phyloP scores from a whole-genome alignment of 2,888 invertebrate genomes.

The Dicyrtoma fusca region DNA sequence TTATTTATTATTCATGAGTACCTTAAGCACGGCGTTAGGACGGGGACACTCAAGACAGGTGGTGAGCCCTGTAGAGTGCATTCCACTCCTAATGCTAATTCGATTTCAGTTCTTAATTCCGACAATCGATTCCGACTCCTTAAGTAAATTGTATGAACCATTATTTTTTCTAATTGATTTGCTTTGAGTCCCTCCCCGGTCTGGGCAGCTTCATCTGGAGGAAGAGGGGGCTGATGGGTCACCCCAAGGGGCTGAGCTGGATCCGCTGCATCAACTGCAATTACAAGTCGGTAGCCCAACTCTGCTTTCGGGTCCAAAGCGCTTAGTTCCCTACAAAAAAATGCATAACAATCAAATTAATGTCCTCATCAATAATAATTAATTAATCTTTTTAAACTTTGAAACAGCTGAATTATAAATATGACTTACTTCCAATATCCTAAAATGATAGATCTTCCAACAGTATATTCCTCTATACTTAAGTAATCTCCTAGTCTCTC shows the following conservation, averaged over 20 bases:
- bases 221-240: conserved; percentile 62
- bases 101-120: conserved; percentile 77
- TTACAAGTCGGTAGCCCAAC: conserved; percentile 82
- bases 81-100: conserved; percentile 62
- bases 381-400: conserved; percentile 2
- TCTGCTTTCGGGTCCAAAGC: conserved; percentile 75
- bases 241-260: conserved; percentile 72
- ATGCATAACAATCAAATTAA: neutral
- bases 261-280: conserved; percentile 84
- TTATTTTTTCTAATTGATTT: conserved; percentile 77
- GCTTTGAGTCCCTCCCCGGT: conserved; percentile 60
- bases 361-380: neutral
- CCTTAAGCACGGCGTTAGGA: conserved; percentile 76
- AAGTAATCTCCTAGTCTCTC: conserved; percentile 88
- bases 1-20: too few species aligned
- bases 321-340: conserved; percentile 63
- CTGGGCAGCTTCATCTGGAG: conserved; percentile 60
- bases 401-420: too few species aligned
- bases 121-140: conserved; percentile 81
- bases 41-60: conserved; percentile 86
- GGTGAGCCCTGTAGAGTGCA: conserved; percentile 89
- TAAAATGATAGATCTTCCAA: conserved; percentile 85
- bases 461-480: conserved; percentile 85
- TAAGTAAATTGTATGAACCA: conserved; percentile 94
- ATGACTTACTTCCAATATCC: conserved; percentile 84